These are phyloP conservation scores for Argyrosomus regius DNA, from an alignment of 2,797 vertebrate genomes.

Conservation along the genomic window DNA sequence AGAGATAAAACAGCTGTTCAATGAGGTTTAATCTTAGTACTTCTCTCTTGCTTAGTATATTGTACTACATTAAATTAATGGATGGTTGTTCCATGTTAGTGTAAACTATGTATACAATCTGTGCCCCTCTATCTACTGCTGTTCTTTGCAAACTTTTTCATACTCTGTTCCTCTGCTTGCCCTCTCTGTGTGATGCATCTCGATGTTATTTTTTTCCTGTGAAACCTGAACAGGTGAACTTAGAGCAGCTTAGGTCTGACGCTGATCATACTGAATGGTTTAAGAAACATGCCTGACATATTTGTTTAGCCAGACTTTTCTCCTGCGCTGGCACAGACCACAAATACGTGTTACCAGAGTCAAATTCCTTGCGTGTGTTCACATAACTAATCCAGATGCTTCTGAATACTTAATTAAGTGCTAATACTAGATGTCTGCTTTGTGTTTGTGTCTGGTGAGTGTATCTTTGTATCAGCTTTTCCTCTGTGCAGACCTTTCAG, in stretches of 20 bases:
- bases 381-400: not conserved
- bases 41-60: not conserved
- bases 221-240: not conserved
- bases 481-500: conserved; percentile 14
- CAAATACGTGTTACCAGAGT: too few relatives aligned
- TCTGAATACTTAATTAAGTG: conserved; percentile 5
- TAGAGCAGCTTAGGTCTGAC: not conserved
- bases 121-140: too few relatives aligned
- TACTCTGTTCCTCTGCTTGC: not conserved
- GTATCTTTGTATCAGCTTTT: conserved; percentile 34
- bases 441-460: not conserved
- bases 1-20: not conserved
- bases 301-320: not conserved
- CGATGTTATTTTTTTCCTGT: not conserved
- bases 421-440: not conserved
- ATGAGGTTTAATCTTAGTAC: not conserved
- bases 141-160: not conserved
- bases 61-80: not conserved
- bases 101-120: not conserved
- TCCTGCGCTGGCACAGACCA: not conserved
- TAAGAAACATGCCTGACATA: not conserved
- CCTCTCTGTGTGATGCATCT: not conserved
- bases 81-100: not conserved
- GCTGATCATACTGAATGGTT: not conserved
- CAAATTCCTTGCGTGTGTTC: too few relatives aligned